Percentiles rank a stretch among this genome's conserved stretches.
These are phyloP conservation scores for Idris sp. DNA, from an alignment of 1,140 invertebrate genomes.

Conservation along the genomic window DNA sequence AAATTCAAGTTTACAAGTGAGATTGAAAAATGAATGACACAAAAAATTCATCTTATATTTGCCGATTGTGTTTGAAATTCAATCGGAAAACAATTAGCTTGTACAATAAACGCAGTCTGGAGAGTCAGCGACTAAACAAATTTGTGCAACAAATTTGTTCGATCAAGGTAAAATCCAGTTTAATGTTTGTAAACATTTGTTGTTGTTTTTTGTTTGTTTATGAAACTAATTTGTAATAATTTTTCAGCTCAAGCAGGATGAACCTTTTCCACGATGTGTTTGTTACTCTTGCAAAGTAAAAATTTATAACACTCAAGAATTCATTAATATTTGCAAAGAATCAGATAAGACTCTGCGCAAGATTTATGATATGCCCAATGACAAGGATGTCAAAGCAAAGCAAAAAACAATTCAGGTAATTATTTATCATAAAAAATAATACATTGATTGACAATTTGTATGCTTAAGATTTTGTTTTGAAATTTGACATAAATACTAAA, in stretches of 20 bases:
- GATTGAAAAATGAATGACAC: too few relatives aligned
- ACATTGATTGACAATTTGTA: too few relatives aligned
- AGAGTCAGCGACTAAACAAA: constrained; percentile 32
- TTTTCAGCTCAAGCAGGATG: constrained; percentile 26
- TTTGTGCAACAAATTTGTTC: constrained; percentile 37
- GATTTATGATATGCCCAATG: constrained; percentile 33
- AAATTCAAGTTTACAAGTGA: too few relatives aligned
- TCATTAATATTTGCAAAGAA: constrained; percentile 46
- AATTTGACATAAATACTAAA: too few relatives aligned
- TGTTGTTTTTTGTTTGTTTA: too few relatives aligned
- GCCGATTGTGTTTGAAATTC: constrained; percentile 43
- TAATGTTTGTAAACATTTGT: too few relatives aligned
- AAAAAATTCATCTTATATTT: too few relatives aligned
- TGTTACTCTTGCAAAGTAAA: constrained; percentile 46
- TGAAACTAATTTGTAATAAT: too few relatives aligned
- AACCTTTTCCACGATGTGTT: constrained; percentile 47
- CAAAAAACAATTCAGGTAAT: constrained; percentile 8
- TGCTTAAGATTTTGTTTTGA: too few relatives aligned
- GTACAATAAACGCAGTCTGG: constrained; percentile 20
- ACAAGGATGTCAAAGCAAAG: constrained; percentile 7
- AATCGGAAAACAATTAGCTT: constrained; percentile 34
- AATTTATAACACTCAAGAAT: constrained; percentile 37
- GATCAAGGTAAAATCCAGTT: constrained; percentile 23
- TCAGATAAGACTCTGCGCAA: constrained; percentile 46
- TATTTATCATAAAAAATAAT: too few relatives aligned